Evolutionary conservation across 2,113 vertebrate species (phyloP), one percentile per base, ranked within the genome.

Genomic region (Nycticebus coucang): DNA sequence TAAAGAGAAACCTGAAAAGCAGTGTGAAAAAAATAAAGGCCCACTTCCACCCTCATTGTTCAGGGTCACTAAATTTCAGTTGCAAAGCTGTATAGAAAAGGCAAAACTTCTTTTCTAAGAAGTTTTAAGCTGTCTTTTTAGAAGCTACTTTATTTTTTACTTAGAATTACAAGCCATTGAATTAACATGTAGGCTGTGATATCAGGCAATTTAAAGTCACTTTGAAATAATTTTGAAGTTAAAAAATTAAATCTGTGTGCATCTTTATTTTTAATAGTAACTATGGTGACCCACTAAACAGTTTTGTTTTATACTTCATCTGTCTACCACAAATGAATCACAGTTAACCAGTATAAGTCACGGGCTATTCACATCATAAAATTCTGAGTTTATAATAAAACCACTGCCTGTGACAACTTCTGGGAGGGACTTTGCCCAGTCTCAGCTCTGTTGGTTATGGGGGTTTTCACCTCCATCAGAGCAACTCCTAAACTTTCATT

Each of bases 1-100:
- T 96, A 86, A 94, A 94, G 59, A 93, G 57, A 91, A 91, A 95
- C 92, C 79, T 71, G 79, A 94, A 86, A 95, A 71, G 41, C 59
- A 45, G 30, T 66, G n/a, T 86, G 78, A 77, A 91, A 95, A 93
- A 95, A 66, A 72, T 53, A 77, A 83, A 97, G 41, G 35, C 26
- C 53, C 35, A 95, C 18, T 91, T 95, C 79, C 53, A 74, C 66
- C 72, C 68, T 93, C 41, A 79, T 91, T 87, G 78, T 86, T 91
- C 94, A 97, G 78, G 35, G 45, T 84, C 81, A 87, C 10, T 80
- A 57, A 83, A 83, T 91, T 94, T 72, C 83, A 90, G 60, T 85
- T 78, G 53, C 85, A 97, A 86, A 93, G n/a, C n/a, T 84, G 1
- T 89, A 79, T 7, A 88, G 91, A 87, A 97, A 93, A 59, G 33